Conservation (phyloP, 1,140 invertebrate genomes). For the Drosophila willistoni region DNA sequence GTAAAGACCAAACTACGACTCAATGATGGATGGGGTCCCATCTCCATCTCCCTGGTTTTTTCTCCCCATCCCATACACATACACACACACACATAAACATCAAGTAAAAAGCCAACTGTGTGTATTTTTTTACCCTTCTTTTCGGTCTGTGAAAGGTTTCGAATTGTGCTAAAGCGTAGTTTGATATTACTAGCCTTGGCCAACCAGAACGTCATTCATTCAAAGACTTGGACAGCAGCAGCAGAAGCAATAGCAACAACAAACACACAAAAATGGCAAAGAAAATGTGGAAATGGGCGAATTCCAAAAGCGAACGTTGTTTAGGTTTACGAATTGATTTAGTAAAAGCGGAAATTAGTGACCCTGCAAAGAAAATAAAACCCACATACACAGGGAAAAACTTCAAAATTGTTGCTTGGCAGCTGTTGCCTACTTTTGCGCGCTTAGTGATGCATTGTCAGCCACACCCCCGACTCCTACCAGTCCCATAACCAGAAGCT, state of each 20-base stretch:
- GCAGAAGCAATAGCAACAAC: slow-evolving; percentile 4
- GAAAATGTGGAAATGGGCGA: slow-evolving; percentile 26
- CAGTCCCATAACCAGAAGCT: not conserved
- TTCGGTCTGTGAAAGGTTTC: slow-evolving; percentile 27
- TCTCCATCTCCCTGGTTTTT: not conserved
- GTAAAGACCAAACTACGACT: slow-evolving; percentile 78
- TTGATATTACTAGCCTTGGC: slow-evolving; percentile 56
- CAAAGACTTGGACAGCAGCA: slow-evolving; percentile 37
- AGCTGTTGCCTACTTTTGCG: slow-evolving; percentile 74
- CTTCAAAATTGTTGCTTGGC: slow-evolving; percentile 66
- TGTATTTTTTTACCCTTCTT: slow-evolving; percentile 26
- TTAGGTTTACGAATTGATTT: slow-evolving; percentile 74
- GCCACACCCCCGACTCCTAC: slow-evolving; percentile 12
- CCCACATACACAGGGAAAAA: slow-evolving; percentile 27
- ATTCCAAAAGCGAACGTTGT: slow-evolving; percentile 53
- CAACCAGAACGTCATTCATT: slow-evolving; percentile 66
- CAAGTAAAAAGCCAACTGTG: slow-evolving; percentile 33
- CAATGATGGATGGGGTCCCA: slow-evolving; percentile 67
- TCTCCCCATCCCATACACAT: slow-evolving; percentile 22
- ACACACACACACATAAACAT: slow-evolving; percentile 31
- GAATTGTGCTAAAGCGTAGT: slow-evolving; percentile 52
- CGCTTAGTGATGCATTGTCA: slow-evolving; percentile 74
- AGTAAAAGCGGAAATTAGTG: slow-evolving; percentile 79
- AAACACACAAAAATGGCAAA: slow-evolving; percentile 23
- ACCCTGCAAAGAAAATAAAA: slow-evolving; percentile 44